phyloP scores from a whole-genome alignment of 2,797 vertebrate species.

The Dendrocincla tyrannina region DNA sequence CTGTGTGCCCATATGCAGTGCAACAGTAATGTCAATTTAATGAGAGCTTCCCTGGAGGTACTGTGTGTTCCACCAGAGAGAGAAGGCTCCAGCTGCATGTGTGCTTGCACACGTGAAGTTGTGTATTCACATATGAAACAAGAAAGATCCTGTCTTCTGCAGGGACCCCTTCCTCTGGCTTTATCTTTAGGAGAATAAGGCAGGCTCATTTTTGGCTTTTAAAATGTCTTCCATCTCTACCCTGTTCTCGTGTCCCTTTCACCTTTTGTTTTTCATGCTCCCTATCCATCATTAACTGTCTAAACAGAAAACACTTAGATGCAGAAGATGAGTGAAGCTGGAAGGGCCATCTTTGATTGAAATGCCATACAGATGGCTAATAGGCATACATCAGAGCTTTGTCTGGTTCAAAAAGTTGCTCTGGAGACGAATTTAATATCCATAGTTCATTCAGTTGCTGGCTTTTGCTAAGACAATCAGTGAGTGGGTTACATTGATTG shows the following conservation, averaged over 20 bases:
- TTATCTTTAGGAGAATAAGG: not conserved
- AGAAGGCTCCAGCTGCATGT: not conserved
- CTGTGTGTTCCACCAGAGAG: not conserved
- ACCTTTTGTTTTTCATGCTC: not conserved
- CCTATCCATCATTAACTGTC: not conserved
- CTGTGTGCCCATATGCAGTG: accelerated
- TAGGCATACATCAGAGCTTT: not conserved
- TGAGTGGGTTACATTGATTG: not conserved
- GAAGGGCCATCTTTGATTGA: not conserved
- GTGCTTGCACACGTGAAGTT: accelerated
- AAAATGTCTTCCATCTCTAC: not conserved
- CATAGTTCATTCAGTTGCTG: not conserved
- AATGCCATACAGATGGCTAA: not conserved
- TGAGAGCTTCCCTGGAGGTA: not conserved
- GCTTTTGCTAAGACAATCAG: not conserved
- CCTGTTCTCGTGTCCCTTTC: not conserved
- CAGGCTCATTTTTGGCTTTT: not conserved
- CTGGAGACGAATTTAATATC: not conserved
- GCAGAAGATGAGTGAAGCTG: not conserved
- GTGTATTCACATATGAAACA: not conserved
- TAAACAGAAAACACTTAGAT: not conserved
- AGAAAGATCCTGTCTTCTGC: not conserved
- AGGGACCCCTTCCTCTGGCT: not conserved
- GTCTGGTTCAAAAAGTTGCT: not conserved
- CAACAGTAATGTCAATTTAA: not conserved